Evolutionary conservation across 2,797 vertebrate genomes (phyloP), one percentile per base, ranked within the genome.

Genomic region (Notolabrus celidotus): DNA sequence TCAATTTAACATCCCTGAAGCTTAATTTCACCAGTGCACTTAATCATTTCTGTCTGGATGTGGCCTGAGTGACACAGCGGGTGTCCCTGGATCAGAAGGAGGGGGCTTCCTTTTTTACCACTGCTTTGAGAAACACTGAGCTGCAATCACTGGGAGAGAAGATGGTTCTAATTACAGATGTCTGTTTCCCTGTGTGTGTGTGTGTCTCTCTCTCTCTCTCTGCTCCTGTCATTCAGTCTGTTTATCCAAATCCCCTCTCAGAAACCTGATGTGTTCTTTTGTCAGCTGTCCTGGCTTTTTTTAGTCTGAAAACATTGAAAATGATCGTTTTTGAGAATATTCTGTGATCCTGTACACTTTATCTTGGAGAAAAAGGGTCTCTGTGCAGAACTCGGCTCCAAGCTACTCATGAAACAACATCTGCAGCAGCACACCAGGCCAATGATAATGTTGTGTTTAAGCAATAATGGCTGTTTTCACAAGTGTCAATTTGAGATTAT

Each of bases 141-240:
- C 86, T 80, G 63, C 83, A 87, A 87, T 90, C 77, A 82, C 63
- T 62, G 58, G 64, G 67, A 75, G 80, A 92, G 84, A 94, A 92
- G 92, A 93, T 95, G 92, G 90, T 94, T 95, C 91, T 94, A 91
- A 95, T 96, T 95, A 95, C 89, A 93, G 90, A 69, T 88, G 84
- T 90, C 56, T 75, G 23, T 71, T 70, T 33, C 22, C 39, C 27
- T 49, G 11, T 25, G 7, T n/a, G n/a, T n/a, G n/a, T n/a, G n/a
- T 36, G 12, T 69, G 38, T 69, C 41, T 70, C 20, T 69, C 42
- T 69, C 41, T 71, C 19, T 76, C 56, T 67, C 59, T 72, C 51
- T 55, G 45, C 25, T 64, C 50, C 33, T 60, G 51, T 73, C 12
- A 17, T 71, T 82, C 19, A 64, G 2, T 52, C 47, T 57, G 36